These are phyloP conservation scores for Apotomis turbidana DNA, from an alignment of 2,888 invertebrate genomes.

Conservation along the genomic window DNA sequence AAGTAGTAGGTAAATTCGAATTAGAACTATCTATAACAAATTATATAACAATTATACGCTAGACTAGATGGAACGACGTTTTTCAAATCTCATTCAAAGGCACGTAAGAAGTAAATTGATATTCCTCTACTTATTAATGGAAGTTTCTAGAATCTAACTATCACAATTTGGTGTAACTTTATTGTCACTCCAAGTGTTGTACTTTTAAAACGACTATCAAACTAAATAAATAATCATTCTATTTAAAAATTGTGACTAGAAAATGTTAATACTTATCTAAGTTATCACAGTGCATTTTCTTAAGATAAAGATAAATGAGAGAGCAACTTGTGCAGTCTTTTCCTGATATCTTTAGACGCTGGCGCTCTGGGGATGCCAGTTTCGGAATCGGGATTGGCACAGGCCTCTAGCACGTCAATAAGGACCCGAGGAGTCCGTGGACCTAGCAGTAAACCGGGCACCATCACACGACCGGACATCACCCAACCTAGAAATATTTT, in stretches of 20 bases:
- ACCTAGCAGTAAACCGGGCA: conserved; percentile 85
- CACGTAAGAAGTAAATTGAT: conserved; percentile 19
- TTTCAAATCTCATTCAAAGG: conserved; percentile 24
- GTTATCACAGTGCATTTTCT: conserved; percentile 47
- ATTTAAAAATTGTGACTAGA: conserved; percentile 34
- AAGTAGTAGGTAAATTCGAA: not conserved
- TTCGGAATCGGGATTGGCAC: conserved; percentile 82
- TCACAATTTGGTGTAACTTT: conserved; percentile 30
- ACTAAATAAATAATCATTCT: conserved; percentile 14
- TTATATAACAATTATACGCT: not conserved
- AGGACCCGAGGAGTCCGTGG: conserved; percentile 83
- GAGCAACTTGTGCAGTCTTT: conserved; percentile 79
- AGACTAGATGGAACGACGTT: conserved; percentile 7
- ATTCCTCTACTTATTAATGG: conserved; percentile 8
- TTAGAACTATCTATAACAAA: conserved; percentile 4
- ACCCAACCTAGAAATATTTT: conserved; percentile 87
- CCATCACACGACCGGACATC: conserved; percentile 83
- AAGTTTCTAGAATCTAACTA: conserved; percentile 22
- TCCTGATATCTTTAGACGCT: conserved; percentile 74
- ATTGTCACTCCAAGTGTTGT: conserved; percentile 22
- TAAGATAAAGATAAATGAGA: conserved; percentile 59
- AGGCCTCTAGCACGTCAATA: conserved; percentile 82
- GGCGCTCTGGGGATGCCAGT: conserved; percentile 72
- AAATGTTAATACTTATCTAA: conserved; percentile 21
- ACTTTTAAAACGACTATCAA: conserved; percentile 23